Base-by-base conservation (phyloP, 2,888 invertebrate species). In the Laothoe populi region DNA sequence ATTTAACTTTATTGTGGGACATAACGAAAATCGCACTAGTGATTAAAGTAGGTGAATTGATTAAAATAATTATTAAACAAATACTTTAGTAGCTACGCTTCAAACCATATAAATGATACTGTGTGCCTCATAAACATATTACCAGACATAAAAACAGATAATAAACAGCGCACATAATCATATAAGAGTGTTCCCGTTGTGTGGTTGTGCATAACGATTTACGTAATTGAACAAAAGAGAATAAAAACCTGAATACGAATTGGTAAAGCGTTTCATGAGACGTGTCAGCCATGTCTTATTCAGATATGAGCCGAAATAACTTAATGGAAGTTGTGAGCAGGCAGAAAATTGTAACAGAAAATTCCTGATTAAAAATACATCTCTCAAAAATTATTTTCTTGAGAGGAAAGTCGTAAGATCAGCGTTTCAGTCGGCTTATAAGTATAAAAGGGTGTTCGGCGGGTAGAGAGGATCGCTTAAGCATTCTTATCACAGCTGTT, bases 401-500 rank as follows among this genome's bases (percentile, higher is more conserved):
- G 21, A 57, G 64, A 58, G 66, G 59, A 71, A 73, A 66, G 66
- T 68, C 65, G 67, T 67, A 58, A 61, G 73, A 82, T 84, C 78
- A 82, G 77, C 74, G 69, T 81, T 83, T 81, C 70, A 74, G 69
- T 62, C 63, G 65, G 70, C 72, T 81, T 77, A 73, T 77, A 77
- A 75, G 71, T 72, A 71, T 81, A 78, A 84, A 81, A 81, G 78
- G 75, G 76, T 79, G 71, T 73, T 75, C 66, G 67, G 63, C 66
- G 64, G 71, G 70, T 67, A 71, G 69, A 70, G 64, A 65, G 69
- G 74, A 70, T 73, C 73, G 63, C 72, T 82, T 78, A 77, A 81
- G 78, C 73, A 82, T 82, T 79, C 80, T 80, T 82, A 80, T 83
- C 80, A 80, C 72, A 72, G 79, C 69, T 72, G 67, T 76, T 77